A percentile compares a stretch with the other conserved stretches of the same genome.
Evolutionary conservation across 1,140 invertebrate species (phyloP).

Genomic region (Caenorhabditis brenneri): DNA sequence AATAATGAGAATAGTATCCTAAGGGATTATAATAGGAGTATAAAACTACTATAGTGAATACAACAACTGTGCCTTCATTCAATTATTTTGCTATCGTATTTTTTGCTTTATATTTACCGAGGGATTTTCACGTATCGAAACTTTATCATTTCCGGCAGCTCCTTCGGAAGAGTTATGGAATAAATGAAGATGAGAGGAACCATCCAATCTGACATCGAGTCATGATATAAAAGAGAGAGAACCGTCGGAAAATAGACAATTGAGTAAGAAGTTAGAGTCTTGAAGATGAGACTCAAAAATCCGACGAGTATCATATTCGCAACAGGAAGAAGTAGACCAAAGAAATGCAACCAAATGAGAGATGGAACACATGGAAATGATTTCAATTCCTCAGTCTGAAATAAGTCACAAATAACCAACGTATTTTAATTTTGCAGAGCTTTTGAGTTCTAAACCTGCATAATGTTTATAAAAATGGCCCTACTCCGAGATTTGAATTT

Average conservation of each 20-base stretch:
- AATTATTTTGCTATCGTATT: not conserved
- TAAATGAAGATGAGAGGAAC: not conserved
- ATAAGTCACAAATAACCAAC: too few species aligned
- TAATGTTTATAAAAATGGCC: too few species aligned
- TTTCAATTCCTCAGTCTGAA: not conserved
- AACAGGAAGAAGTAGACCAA: not conserved
- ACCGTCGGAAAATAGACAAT: not conserved
- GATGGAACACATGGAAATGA: not conserved
- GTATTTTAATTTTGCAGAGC: too few species aligned
- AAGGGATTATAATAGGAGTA: too few species aligned
- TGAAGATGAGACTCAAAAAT: not conserved
- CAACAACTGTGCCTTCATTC: too few species aligned
- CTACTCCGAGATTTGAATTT: too few species aligned
- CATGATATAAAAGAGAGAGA: not conserved
- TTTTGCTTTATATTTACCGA: not conserved
- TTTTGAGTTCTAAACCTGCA: too few species aligned
- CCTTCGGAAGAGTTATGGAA: not conserved
- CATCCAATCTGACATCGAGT: conserved; percentile 11
- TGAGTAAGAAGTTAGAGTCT: not conserved
- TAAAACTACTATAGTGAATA: not conserved
- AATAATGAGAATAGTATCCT: not conserved
- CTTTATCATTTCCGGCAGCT: not conserved
- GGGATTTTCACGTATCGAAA: not conserved
- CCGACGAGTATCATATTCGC: not conserved
- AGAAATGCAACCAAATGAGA: not conserved